A percentile compares a stretch with the other conserved stretches of the same genome.
Conservation (phyloP, 2,888 invertebrate genomes). For the Nineta flava region DNA sequence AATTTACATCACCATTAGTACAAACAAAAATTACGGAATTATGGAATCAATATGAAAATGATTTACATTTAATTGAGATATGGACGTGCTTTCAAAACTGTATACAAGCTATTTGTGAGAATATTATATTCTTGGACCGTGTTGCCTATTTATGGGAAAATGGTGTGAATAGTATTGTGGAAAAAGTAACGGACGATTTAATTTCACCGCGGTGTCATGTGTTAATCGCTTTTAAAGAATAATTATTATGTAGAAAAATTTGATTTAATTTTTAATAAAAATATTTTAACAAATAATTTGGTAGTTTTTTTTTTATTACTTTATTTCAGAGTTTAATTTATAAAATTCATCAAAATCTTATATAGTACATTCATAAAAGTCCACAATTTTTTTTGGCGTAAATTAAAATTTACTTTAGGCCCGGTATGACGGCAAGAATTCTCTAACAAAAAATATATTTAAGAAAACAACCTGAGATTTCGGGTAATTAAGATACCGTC, state of each 20-base stretch:
- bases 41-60: slow-evolving; percentile 20
- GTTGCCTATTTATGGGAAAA: slow-evolving; percentile 29
- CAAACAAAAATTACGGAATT: slow-evolving; percentile 19
- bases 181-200: slow-evolving; percentile 41
- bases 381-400: no score
- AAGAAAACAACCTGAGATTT: no score
- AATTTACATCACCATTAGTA: slow-evolving; percentile 3
- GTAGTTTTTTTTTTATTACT: neutral
- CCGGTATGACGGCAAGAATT: no score
- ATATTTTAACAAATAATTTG: no score
- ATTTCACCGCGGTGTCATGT: slow-evolving; percentile 52
- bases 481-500: no score
- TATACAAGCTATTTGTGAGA: slow-evolving; percentile 33
- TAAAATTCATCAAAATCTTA: no score
- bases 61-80: slow-evolving; percentile 26
- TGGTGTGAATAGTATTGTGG: slow-evolving; percentile 28
- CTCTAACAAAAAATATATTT: no score
- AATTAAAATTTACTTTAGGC: no score
- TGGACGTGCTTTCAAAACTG: slow-evolving; percentile 32
- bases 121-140: slow-evolving; percentile 35
- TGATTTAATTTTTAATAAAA: neutral
- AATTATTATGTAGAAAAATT: neutral
- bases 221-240: slow-evolving; percentile 34
- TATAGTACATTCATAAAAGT: no score
- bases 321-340: neutral